Evolutionary conservation across 2,113 vertebrate genomes (phyloP), one percentile per base, ranked within the genome.

Genomic region (Cathartes aura): DNA sequence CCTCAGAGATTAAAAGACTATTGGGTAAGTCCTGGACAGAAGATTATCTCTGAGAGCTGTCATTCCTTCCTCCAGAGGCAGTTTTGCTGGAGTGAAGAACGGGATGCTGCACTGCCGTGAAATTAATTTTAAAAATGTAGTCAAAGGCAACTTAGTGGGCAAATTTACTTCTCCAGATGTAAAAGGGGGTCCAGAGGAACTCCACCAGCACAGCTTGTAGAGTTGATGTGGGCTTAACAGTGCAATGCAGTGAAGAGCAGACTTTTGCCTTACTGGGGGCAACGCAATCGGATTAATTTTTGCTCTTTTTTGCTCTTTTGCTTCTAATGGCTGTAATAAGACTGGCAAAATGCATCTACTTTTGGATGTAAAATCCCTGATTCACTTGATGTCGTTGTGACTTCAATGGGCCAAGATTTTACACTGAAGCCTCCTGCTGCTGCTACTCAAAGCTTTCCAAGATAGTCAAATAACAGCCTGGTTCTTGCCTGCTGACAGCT

Each of bases 21-120:
- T 40, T 0, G 2, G 21, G 48, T 55, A 91, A 92, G 45, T 70
- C 45, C 30, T 53, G 60, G 73, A 53, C 43, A 93, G 83, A 90
- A 87, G 56, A 87, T 91, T 60, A 56, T 52, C 27, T 87, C 56
- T 5, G 3, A 89, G 56, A 75, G 36, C 56, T 91, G 55, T 71
- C 68, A 32, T 64, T 93, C n/a, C 50, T 89, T 79, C 22, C 58
- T 82, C 81, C 48, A 36, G 56, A 79, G 64, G 58, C 40, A 84
- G 43, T 38, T 92, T 84, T 68, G 40, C 73, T 82, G 56, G 42
- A 84, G 24, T 81, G 73, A 95, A 79, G 73, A 93, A 75, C 5
- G 1, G 38, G 55, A 71, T 36, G 23, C 27, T 58, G 15, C 15
- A 17, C 24, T 59, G 70, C 24, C 2, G 1, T 60, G 60, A 89